Percentiles rank a stretch among this genome's conserved stretches.
Conservation (phyloP, 2,113 vertebrate genomes). For the Muntiacus reevesi region DNA sequence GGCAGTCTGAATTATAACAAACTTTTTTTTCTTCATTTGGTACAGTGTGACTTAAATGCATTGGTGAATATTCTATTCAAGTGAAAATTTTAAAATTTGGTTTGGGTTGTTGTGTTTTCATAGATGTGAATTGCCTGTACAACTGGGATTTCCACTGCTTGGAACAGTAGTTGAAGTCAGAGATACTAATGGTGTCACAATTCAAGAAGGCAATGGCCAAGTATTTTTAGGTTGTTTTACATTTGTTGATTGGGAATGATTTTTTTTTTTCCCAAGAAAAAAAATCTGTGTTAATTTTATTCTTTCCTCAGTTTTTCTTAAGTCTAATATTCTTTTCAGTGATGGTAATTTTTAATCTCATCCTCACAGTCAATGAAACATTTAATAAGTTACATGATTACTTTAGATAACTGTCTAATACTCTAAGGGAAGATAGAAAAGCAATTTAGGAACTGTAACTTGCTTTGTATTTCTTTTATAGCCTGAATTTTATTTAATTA, state of each 20-base stretch:
- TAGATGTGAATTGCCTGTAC: slow-evolving; percentile 82
- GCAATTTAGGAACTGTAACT: slow-evolving; percentile 6
- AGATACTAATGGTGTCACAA: slow-evolving; percentile 78
- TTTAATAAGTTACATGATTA: slow-evolving; percentile 12
- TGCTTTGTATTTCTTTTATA: slow-evolving; percentile 12
- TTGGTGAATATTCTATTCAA: neutral
- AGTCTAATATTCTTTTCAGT: neutral
- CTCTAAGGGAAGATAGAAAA: neutral
- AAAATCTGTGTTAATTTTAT: neutral
- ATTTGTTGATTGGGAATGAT: slow-evolving; percentile 14
- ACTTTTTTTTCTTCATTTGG: neutral
- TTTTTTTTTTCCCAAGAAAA: neutral
- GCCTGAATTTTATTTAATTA: neutral
- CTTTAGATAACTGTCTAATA: neutral
- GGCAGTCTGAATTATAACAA: neutral
- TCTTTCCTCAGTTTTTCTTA: neutral
- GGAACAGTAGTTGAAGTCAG: slow-evolving; percentile 92
- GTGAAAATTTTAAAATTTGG: neutral
- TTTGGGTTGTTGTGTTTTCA: slow-evolving; percentile 52
- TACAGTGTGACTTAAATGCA: slow-evolving; percentile 26
- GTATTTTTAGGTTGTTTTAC: slow-evolving; percentile 90
- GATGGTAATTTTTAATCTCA: slow-evolving; percentile 39
- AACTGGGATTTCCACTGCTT: slow-evolving; percentile 87
- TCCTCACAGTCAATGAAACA: neutral
- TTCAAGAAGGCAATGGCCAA: slow-evolving; percentile 93